These are phyloP conservation scores for Pristionchus entomophagus DNA, from an alignment of 2,888 invertebrate species.

Conservation along the genomic window DNA sequence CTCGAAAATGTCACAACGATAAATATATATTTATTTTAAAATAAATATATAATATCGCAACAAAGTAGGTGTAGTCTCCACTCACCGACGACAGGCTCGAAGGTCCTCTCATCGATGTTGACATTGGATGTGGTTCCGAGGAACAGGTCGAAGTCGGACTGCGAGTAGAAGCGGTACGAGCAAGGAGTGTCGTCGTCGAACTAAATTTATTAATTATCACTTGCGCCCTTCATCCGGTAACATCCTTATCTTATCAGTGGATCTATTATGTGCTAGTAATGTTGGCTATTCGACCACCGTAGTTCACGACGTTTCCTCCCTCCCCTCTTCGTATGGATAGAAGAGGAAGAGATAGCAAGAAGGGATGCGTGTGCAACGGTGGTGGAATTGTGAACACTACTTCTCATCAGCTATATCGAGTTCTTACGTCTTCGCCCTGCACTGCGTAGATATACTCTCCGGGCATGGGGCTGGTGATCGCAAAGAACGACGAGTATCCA, in stretches of 20 bases:
- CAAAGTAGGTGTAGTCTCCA: too few relatives aligned
- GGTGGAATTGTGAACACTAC: too few relatives aligned
- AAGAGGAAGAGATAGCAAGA: too few relatives aligned
- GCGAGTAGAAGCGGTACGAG: conserved; percentile 64
- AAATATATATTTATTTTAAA: too few relatives aligned
- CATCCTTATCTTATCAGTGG: too few relatives aligned
- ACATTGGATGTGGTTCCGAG: conserved; percentile 50
- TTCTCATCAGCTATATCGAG: background rate
- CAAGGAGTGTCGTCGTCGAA: conserved; percentile 54
- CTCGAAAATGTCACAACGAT: too few relatives aligned
- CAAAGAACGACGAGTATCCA: conserved; percentile 51
- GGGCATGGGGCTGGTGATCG: conserved; percentile 50
- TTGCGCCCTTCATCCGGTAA: too few relatives aligned
- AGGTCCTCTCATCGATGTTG: conserved; percentile 54
- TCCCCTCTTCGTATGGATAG: too few relatives aligned
- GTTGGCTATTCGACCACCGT: background rate
- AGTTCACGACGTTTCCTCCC: background rate
- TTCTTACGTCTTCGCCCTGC: conserved; percentile 23
- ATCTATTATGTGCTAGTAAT: background rate
- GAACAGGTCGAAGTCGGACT: conserved; percentile 65
- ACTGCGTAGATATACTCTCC: conserved; percentile 59
- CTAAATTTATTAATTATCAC: too few relatives aligned
- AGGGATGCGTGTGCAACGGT: too few relatives aligned
- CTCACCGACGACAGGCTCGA: conserved; percentile 58
- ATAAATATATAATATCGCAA: too few relatives aligned